phyloP scores from a whole-genome alignment of 2,888 invertebrate genomes.

The Oscheius sp. region DNA sequence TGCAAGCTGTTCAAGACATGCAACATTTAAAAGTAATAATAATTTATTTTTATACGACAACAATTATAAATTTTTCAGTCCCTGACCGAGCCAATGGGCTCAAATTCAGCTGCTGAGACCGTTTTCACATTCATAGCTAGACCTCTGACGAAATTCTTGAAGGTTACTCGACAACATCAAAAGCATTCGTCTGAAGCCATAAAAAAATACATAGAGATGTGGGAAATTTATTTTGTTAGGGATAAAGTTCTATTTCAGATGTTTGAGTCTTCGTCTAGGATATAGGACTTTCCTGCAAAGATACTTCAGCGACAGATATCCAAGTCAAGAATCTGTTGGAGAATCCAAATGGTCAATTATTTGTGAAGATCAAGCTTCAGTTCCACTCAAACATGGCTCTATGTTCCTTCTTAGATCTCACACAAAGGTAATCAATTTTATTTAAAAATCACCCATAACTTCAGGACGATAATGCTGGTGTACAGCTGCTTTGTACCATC shows the following conservation, averaged over 20 bases:
- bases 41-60: neutral
- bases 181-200: slow-evolving; percentile 86
- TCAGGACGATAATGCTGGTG: slow-evolving; percentile 80
- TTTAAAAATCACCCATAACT: neutral
- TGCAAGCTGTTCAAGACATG: slow-evolving; percentile 71
- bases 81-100: slow-evolving; percentile 84
- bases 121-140: slow-evolving; percentile 96
- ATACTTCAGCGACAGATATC: slow-evolving; percentile 77
- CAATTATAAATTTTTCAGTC: slow-evolving; percentile 24
- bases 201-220: slow-evolving; percentile 53
- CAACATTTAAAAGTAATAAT: slow-evolving; percentile 26
- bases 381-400: slow-evolving; percentile 83
- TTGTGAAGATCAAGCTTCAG: slow-evolving; percentile 76
- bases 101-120: slow-evolving; percentile 94
- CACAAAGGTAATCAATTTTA: slow-evolving; percentile 34
- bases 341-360: slow-evolving; percentile 84
- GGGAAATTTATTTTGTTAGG: neutral
- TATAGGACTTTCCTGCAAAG: slow-evolving; percentile 94
- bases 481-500: slow-evolving; percentile 87
- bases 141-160: slow-evolving; percentile 91
- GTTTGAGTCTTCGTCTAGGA: slow-evolving; percentile 90
- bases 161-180: slow-evolving; percentile 94
- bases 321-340: slow-evolving; percentile 24
- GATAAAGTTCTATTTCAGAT: slow-evolving; percentile 73
- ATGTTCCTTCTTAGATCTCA: slow-evolving; percentile 84